Evolutionary conservation across 2,797 vertebrate genomes (phyloP).

Genomic region (Cephalopachus bancanus): DNA sequence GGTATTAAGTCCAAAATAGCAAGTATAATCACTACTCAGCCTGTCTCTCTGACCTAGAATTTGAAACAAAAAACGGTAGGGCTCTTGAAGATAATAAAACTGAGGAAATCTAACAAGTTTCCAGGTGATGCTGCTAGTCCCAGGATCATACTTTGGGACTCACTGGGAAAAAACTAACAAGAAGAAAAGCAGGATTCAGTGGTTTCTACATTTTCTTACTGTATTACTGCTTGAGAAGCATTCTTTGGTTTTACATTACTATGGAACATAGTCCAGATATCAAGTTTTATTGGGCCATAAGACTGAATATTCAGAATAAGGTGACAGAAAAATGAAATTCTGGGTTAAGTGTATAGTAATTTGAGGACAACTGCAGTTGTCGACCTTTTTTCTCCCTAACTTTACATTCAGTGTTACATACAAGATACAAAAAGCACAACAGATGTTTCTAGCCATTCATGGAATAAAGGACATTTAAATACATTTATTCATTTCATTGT

Average conservation of each 20-base stretch:
- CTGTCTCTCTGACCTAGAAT: background rate
- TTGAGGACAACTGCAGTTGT: background rate
- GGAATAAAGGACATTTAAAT: fast-evolving
- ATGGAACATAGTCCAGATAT: background rate
- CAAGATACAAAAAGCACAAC: fast-evolving
- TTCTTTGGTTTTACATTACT: background rate
- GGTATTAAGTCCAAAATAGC: background rate
- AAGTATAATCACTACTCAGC: background rate
- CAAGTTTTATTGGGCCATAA: background rate
- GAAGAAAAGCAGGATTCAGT: background rate
- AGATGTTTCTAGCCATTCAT: background rate
- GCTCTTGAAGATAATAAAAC: background rate
- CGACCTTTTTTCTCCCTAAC: background rate
- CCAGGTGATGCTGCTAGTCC: background rate
- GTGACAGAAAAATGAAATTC: background rate
- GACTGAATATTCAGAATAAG: background rate
- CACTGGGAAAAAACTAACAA: background rate
- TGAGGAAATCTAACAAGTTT: background rate
- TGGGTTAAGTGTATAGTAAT: background rate
- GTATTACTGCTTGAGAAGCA: background rate
- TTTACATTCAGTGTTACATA: background rate
- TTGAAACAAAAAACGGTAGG: background rate
- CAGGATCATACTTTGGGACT: background rate
- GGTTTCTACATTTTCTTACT: background rate
- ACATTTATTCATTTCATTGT: background rate